Evolutionary conservation across 2,113 vertebrate species (phyloP).

Genomic region (Ammodytes dubius): DNA sequence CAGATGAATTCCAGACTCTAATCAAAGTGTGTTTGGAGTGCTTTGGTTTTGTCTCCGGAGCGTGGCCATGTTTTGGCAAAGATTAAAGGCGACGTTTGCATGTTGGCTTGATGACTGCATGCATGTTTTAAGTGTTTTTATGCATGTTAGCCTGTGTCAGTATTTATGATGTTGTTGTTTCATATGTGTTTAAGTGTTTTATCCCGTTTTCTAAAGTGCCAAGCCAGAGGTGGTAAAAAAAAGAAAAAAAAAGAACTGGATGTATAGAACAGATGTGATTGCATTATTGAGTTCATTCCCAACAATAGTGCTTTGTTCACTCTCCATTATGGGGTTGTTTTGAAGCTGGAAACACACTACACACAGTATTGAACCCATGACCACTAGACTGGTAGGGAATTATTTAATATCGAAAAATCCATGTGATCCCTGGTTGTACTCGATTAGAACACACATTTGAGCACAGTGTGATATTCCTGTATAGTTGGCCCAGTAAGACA

Average conservation of each 20-base stretch:
- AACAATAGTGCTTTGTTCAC: slow-evolving; percentile 43
- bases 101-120: slow-evolving; percentile 64
- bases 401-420: neutral
- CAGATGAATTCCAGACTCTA: slow-evolving; percentile 92
- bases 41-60: slow-evolving; percentile 80
- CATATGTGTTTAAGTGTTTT: slow-evolving; percentile 6
- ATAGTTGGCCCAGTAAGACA: neutral
- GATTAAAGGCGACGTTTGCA: slow-evolving; percentile 63
- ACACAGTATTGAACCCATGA: neutral
- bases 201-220: slow-evolving; percentile 7
- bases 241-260: neutral
- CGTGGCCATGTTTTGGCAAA: slow-evolving; percentile 57
- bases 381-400: neutral
- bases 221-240: slow-evolving; percentile 19
- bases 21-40: slow-evolving; percentile 89
- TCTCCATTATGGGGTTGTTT: slow-evolving; percentile 16
- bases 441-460: slow-evolving; percentile 5
- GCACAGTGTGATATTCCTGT: neutral
- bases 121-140: slow-evolving; percentile 53
- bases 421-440: neutral
- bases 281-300: slow-evolving; percentile 20
- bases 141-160: slow-evolving; percentile 56
- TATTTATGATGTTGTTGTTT: slow-evolving; percentile 39
- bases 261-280: slow-evolving; percentile 38
- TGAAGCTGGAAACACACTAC: neutral